phyloP scores from a whole-genome alignment of 2,113 vertebrate species.

The Corythornis cristatus region DNA sequence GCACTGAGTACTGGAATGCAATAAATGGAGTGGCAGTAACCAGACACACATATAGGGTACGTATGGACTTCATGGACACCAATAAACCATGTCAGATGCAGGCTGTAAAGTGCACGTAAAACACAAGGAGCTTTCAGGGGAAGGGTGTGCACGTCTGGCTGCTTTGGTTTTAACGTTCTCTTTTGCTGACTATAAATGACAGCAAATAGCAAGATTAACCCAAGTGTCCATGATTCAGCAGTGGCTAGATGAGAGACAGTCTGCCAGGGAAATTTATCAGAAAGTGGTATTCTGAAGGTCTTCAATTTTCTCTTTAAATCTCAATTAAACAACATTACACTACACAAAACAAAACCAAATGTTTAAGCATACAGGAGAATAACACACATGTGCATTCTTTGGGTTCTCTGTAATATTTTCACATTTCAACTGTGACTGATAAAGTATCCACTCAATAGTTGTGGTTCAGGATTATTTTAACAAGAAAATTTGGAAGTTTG shows the following conservation, averaged over 20 bases:
- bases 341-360: neutral
- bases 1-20: neutral
- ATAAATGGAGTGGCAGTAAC: neutral
- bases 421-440: neutral
- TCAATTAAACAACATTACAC: neutral
- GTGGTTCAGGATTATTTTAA: neutral
- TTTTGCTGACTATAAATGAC: neutral
- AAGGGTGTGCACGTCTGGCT: too few relatives aligned
- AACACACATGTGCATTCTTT: neutral
- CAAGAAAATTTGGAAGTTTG: neutral
- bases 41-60: accelerated
- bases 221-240: neutral
- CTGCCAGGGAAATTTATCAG: neutral
- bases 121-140: accelerated
- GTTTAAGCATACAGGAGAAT: neutral
- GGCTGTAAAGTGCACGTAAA: neutral
- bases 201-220: neutral
- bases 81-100: neutral
- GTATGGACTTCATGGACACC: neutral
- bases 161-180: neutral
- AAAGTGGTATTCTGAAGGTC: neutral
- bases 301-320: neutral
- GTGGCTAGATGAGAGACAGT: neutral
- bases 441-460: neutral
- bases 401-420: neutral